Conservation (phyloP, 2,888 invertebrate species). For the Barypeithes pellucidus region DNA sequence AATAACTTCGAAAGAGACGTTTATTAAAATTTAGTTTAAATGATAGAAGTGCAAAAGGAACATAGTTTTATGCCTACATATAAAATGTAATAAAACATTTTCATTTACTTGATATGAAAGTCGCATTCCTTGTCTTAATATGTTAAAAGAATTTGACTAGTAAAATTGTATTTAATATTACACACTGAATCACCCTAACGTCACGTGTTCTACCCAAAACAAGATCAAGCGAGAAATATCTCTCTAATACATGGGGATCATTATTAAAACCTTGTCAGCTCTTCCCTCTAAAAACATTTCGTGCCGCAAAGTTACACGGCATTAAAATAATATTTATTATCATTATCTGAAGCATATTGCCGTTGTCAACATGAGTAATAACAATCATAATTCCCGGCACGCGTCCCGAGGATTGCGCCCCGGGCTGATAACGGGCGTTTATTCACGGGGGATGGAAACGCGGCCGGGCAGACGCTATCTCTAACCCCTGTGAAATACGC, state of each 20-base stretch:
- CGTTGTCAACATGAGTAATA: constrained; percentile 64
- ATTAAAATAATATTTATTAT: constrained; percentile 63
- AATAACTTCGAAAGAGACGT: no score
- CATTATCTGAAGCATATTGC: constrained; percentile 62
- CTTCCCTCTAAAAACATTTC: constrained; percentile 50
- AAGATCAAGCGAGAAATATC: constrained; percentile 21
- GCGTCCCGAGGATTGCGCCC: constrained; percentile 60
- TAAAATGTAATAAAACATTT: no score
- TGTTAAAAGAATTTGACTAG: no score
- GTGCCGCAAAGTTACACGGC: constrained; percentile 57
- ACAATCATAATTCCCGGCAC: constrained; percentile 67
- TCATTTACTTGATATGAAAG: no score
- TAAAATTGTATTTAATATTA: neutral
- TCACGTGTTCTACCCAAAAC: constrained; percentile 21
- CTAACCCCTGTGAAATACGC: constrained; percentile 66
- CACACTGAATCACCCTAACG: neutral
- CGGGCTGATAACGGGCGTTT: constrained; percentile 59
- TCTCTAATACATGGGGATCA: constrained; percentile 34
- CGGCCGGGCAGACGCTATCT: constrained; percentile 38
- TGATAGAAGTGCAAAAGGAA: no score
- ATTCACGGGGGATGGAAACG: constrained; percentile 50
- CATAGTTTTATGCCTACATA: no score
- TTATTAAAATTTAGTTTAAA: no score
- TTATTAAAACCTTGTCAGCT: constrained; percentile 47
- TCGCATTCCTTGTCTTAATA: no score